Evolutionary conservation across 2,113 vertebrate species (phyloP), one percentile per base, ranked within the genome.

Genomic region (Chrysochloris asiatica): DNA sequence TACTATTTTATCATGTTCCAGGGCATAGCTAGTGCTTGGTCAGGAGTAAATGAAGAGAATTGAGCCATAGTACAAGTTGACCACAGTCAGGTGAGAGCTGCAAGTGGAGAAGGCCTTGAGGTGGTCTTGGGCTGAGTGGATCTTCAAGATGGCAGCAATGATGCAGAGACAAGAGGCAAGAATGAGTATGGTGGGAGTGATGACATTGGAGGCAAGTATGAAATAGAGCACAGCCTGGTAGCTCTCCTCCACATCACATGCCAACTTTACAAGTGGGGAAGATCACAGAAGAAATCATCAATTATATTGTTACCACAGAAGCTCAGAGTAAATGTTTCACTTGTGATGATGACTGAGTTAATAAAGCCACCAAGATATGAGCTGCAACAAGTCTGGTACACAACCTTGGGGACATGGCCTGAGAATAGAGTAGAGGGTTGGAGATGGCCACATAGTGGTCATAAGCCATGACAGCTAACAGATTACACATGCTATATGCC

Each of bases 211-310:
- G 47, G 91, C 81, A 0, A 96, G 71, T 33, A 97, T 86, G n/a
- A 90, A 92, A 30, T 92, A 93, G 1, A 97, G 59, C 33, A 96
- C 80, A 24, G 90, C 75, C 86, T 97, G 92, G 65, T 96, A 97
- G 30, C 94, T 93, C 4, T 65, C 59, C 43, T 90, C 93, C 47
- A 97, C 95, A 1, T 92, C 92, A 71, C 96, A 97, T 0, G 95
- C 96, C 80, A 96, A 16, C 59, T 95, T 97, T 36, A 97, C 81
- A 26, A 97, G 94, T 0, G 93, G 96, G 95, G 94, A 7, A 93
- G 90, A 33, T 97, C 93, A 92, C 96, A 97, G 54, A 97, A 97
- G 69, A 95, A 97, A 73, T 97, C 95, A 22, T 97, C 93, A 36
- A 96, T 95, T 24, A 88, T 6, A 48, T 95, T 97, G 28, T 84